A percentile compares a stretch with the other conserved stretches of the same genome.
These are phyloP conservation scores for Sardinella longiceps DNA, from an alignment of 2,797 vertebrate genomes.

Conservation along the genomic window DNA sequence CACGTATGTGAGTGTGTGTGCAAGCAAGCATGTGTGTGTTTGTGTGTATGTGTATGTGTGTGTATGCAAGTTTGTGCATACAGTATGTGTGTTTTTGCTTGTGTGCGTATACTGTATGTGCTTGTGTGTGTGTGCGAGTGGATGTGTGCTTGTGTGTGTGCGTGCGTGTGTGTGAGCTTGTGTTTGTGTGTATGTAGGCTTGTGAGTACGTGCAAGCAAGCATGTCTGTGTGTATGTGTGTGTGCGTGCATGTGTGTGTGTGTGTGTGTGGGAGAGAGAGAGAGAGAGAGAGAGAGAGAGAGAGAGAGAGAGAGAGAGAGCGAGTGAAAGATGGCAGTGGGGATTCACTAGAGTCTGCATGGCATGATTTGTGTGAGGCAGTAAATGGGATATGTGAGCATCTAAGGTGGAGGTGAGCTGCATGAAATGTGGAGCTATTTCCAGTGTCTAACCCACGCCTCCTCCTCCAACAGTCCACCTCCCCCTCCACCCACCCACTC, in stretches of 20 bases:
- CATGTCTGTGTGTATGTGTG: no score
- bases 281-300: no score
- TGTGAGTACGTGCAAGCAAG: no score
- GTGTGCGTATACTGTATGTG: no score
- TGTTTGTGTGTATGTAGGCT: no score
- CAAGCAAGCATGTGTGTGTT: not conserved
- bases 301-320: no score
- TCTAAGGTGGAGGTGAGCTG: slow-evolving; percentile 70
- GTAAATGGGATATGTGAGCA: slow-evolving; percentile 57
- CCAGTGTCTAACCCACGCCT: not conserved
- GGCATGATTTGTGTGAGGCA: not conserved
- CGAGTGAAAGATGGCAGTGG: not conserved
- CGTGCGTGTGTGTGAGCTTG: not conserved
- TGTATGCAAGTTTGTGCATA: no score
- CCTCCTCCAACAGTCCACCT: no score
- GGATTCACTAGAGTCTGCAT: not conserved
- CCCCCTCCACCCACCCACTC: not conserved
- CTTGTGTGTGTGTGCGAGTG: no score
- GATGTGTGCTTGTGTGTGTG: not conserved
- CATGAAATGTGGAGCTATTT: slow-evolving; percentile 54
- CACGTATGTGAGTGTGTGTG: not conserved
- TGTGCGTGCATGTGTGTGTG: no score
- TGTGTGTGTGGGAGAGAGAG: no score
- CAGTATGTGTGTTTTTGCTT: no score
- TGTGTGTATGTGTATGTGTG: not conserved